Conservation (phyloP, 2,797 vertebrate species). For the Parotocinclus haroldoi region DNA sequence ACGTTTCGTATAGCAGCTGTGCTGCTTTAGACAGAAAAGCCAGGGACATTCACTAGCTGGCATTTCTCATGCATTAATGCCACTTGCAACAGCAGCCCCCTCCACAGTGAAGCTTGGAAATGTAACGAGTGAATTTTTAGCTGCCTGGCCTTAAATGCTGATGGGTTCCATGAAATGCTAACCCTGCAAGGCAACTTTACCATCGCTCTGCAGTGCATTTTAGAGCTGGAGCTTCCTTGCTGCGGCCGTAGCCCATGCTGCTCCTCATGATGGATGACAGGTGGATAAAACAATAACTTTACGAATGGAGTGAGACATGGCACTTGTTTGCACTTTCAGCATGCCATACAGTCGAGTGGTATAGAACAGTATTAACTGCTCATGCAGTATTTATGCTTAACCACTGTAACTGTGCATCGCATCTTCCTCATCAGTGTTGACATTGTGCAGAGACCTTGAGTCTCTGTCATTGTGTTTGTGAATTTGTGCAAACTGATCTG, state of each 20-base stretch:
- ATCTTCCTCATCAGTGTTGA: background rate
- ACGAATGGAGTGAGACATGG: background rate
- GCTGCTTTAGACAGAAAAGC: slow-evolving; percentile 48
- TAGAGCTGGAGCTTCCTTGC: slow-evolving; percentile 1
- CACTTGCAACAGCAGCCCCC: slow-evolving; percentile 39
- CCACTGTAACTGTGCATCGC: background rate
- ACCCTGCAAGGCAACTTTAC: slow-evolving; percentile 24
- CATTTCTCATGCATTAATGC: slow-evolving; percentile 47
- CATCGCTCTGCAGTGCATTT: slow-evolving; percentile 14
- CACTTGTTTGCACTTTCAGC: background rate
- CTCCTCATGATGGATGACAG: background rate
- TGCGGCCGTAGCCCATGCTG: background rate
- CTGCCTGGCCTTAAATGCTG: slow-evolving; percentile 25
- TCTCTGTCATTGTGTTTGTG: background rate
- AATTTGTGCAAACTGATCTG: background rate
- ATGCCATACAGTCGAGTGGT: slow-evolving; percentile 2
- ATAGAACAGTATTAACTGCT: background rate
- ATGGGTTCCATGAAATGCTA: slow-evolving; percentile 46
- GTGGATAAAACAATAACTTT: background rate
- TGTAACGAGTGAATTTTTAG: slow-evolving; percentile 43
- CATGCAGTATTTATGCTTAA: background rate
- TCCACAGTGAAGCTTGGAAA: slow-evolving; percentile 26
- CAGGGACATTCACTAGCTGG: slow-evolving; percentile 20
- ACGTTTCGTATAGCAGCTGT: slow-evolving; percentile 36
- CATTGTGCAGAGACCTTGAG: background rate